These are phyloP conservation scores for Notiomystis cincta DNA, from an alignment of 2,113 vertebrate genomes.

Conservation along the genomic window DNA sequence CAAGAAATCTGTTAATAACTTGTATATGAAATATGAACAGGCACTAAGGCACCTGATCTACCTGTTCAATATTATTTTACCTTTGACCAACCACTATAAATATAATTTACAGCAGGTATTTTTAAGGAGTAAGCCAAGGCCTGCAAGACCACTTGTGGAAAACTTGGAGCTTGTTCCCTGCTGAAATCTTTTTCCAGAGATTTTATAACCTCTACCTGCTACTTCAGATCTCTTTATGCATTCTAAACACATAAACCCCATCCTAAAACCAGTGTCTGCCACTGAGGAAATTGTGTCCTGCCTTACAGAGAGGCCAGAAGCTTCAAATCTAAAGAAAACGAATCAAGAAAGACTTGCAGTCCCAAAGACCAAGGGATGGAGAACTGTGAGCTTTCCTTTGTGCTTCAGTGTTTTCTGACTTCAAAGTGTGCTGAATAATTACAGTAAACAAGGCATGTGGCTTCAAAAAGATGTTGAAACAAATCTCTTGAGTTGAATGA, in stretches of 20 bases:
- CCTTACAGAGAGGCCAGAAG: not conserved
- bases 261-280: not conserved
- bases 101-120: not conserved
- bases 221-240: not conserved
- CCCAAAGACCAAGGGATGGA: not conserved
- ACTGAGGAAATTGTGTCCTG: not conserved
- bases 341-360: not conserved
- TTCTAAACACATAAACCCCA: not conserved
- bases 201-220: not conserved
- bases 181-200: not conserved
- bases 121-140: not conserved
- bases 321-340: not conserved
- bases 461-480: not conserved
- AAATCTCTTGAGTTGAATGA: not conserved
- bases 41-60: not conserved
- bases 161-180: not conserved
- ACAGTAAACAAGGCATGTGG: not conserved
- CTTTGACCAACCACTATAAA: not conserved
- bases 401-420: not conserved
- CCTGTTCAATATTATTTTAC: not conserved
- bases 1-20: not conserved
- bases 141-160: not conserved
- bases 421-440: not conserved
- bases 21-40: not conserved
- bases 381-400: not conserved